Evolutionary conservation across 37 sponge, comb jelly and placozoan species (phyloP).

Genomic region (Tethya wilhelma): DNA sequence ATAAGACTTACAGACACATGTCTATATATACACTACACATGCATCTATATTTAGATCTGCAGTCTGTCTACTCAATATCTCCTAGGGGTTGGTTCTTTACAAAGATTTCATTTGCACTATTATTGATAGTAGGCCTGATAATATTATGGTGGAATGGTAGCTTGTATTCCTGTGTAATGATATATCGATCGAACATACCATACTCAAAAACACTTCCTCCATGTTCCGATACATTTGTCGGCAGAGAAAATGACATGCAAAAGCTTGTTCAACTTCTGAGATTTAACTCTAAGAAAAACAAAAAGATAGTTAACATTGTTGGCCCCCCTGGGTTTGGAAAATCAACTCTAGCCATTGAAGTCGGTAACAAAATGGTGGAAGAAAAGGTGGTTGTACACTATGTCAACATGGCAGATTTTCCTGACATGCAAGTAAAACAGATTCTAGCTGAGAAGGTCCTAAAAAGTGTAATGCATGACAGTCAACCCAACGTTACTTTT

Average conservation of each 20-base stretch:
- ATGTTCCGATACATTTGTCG: conserved; percentile 18
- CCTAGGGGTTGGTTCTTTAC: too few relatives aligned
- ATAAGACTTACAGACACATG: too few relatives aligned
- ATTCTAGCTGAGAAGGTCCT: conserved; percentile 25
- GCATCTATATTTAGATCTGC: too few relatives aligned
- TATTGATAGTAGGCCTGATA: too few relatives aligned
- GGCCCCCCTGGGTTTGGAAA: conserved; percentile 52
- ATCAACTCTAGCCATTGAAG: conserved; percentile 22
- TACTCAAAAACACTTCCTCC: conserved; percentile 11
- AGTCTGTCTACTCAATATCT: too few relatives aligned
- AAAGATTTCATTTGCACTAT: too few relatives aligned
- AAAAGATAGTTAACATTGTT: conserved; percentile 12
- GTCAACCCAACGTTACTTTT: conserved; percentile 10
- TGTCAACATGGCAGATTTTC: conserved; percentile 15
- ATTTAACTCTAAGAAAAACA: neutral
- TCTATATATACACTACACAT: too few relatives aligned
- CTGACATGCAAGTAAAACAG: neutral
- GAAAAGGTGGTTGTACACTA: conserved; percentile 5
- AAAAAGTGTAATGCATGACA: neutral
- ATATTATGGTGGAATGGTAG: too few relatives aligned
- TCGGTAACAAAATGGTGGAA: neutral
- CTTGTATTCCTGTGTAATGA: neutral
- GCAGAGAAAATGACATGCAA: neutral
- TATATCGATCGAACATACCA: neutral
- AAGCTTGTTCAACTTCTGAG: neutral